Evolutionary conservation across 2,113 vertebrate genomes (phyloP), one percentile per base, ranked within the genome.

Genomic region (human): DNA sequence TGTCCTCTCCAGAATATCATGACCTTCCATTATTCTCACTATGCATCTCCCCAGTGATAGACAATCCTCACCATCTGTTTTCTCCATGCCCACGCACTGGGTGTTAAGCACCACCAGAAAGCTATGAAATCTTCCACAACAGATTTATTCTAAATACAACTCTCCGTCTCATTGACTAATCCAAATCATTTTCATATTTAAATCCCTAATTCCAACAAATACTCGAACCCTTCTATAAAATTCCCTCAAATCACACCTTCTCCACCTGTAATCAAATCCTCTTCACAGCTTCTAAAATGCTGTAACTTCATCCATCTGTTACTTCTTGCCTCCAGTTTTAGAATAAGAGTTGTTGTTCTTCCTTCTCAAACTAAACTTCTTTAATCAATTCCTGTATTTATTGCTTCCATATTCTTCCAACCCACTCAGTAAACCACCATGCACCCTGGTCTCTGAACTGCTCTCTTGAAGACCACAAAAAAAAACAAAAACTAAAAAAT

Each of bases 261-360:
- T 93, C 93, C 73, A 97, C 80, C 85, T 95, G n/a, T 96, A 59
- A 96, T 83, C 73, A 88, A 59, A 92, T 92, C 80, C 48, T 84
- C 94, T 92, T 96, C 66, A 90, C 23, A 88, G 57, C 64, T 95
- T 97, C 66, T 92, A 96, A 94, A 97, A 93, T 61, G 50, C 57
- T 91, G 0, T 52, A 61, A 76, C 38, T 87, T 88, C 75, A 87
- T 48, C 89, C 32, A 78, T 93, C 86, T 73, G 83, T 88, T 93
- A 85, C 92, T 76, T 93, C 89, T 81, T 89, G 48, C 30, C 89
- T 93, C n/a, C 68, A 70, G 38, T 92, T 96, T 95, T 59, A 10
- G 27, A 96, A 55, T 70, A 96, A 96, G 38, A 95, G 32, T 32
- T 86, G 32, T 23, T 86, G 50, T 80, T 84, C 68, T 50, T 93